Evolutionary conservation across 1,140 invertebrate genomes (phyloP), one percentile per base, ranked within the genome.

Genomic region (Goniozus legneri): DNA sequence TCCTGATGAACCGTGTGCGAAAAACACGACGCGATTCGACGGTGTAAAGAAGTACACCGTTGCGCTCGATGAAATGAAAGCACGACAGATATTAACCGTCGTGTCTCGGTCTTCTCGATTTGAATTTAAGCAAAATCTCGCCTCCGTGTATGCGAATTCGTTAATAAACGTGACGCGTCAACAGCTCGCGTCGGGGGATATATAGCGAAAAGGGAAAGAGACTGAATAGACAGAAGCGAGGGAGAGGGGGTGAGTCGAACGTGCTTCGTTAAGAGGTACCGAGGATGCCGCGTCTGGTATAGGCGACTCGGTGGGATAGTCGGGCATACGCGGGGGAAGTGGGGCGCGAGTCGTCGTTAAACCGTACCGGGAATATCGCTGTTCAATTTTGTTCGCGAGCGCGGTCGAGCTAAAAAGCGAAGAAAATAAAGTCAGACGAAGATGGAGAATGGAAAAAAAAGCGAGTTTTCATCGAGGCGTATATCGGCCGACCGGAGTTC

Each of bases 281-380:
- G 35, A 59, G 58, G 50, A 52, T 53, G 49, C 40, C 48, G 36
- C 45, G 57, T 42, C 31, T 37, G 44, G 22, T 34, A 46, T 46
- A 44, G 56, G 53, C 48, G 50, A n/a, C n/a, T n/a, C n/a, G n/a
- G n/a, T n/a, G n/a, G n/a, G n/a, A n/a, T n/a, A n/a, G n/a, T n/a
- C n/a, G n/a, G n/a, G n/a, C n/a, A n/a, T n/a, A n/a, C n/a, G 50
- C 27, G 20, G 10, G 36, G 13, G 43, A 31, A 12, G 16, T 32
- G 47, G 31, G 50, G 42, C 33, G 54, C 41, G 40, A 47, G 44
- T 52, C 44, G 47, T 62, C 54, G 54, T 62, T 61, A 62, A 62
- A 62, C 44, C 56, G 54, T 61, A 53, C 47, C 43, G 30, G 52
- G 55, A 55, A 61, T 60, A 61, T 60, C 53, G 57, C 52, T 46